A percentile compares a stretch with the other conserved stretches of the same genome.
Evolutionary conservation across 1,140 invertebrate species (phyloP).

Genomic region (Achroia grisella): DNA sequence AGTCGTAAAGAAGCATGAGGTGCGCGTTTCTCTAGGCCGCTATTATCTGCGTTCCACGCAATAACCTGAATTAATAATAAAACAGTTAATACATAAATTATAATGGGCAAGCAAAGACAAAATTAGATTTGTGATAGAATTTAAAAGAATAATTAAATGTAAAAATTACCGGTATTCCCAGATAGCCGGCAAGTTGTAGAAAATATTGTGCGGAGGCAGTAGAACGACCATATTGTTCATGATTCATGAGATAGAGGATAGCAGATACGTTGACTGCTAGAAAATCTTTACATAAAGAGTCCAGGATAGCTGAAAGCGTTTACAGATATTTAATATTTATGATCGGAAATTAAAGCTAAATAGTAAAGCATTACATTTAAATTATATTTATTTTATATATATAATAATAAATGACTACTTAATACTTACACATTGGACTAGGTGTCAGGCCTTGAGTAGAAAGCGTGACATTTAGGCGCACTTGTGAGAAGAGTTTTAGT

Average conservation of each 20-base stretch:
- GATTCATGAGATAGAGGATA: conserved; percentile 95
- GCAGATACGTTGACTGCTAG: conserved; percentile 91
- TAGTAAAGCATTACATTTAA: not conserved
- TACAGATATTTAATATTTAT: conserved; percentile 9
- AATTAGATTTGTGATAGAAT: not conserved
- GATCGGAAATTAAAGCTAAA: conserved; percentile 4
- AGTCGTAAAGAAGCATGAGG: conserved; percentile 89
- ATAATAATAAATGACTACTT: not conserved
- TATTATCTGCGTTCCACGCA: conserved; percentile 96
- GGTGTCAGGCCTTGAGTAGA: conserved; percentile 84
- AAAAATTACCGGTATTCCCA: conserved; percentile 71
- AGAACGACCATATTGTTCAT: conserved; percentile 89
- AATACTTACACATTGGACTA: conserved; percentile 82
- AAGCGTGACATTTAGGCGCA: conserved; percentile 80
- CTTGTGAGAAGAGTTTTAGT: conserved; percentile 79
- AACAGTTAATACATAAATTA: not conserved
- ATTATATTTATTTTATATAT: not conserved
- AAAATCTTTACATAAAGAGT: conserved; percentile 91
- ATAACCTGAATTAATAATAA: conserved; percentile 80
- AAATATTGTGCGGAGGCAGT: conserved; percentile 96
- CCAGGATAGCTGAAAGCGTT: conserved; percentile 83
- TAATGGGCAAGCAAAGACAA: not conserved
- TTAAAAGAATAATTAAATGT: conserved; percentile 9
- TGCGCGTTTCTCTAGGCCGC: conserved; percentile 85
- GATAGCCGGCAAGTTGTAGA: conserved; percentile 90